These are phyloP conservation scores for Zaprionus obscuricornis DNA, from an alignment of 2,888 invertebrate genomes.

Conservation along the genomic window DNA sequence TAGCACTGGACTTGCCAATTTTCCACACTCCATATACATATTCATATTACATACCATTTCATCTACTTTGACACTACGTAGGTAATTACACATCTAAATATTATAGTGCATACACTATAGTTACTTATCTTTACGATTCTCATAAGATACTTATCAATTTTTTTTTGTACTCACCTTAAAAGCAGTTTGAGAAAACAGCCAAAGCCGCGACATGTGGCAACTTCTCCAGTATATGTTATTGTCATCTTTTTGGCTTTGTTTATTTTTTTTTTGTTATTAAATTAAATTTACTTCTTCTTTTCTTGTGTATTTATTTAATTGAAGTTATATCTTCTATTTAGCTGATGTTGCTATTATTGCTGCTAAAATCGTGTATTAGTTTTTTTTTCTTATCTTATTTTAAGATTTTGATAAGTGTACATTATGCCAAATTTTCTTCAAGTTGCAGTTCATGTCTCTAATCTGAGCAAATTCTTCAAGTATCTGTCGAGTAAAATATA, in stretches of 20 bases:
- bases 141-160: too few relatives aligned
- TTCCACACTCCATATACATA: slow-evolving; percentile 20
- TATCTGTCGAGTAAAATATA: too few relatives aligned
- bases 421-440: slow-evolving; percentile 36
- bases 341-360: slow-evolving; percentile 19
- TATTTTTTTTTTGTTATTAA: too few relatives aligned
- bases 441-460: too few relatives aligned
- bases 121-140: too few relatives aligned
- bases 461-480: too few relatives aligned
- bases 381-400: slow-evolving; percentile 35
- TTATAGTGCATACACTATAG: too few relatives aligned
- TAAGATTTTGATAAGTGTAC: slow-evolving; percentile 26
- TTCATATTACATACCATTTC: slow-evolving; percentile 12
- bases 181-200: slow-evolving; percentile 94
- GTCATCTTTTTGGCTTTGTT: too few relatives aligned
- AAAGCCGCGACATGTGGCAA: slow-evolving; percentile 93
- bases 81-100: neutral
- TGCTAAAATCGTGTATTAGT: slow-evolving; percentile 1
- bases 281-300: too few relatives aligned
- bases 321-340: slow-evolving; percentile 18
- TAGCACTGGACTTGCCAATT: slow-evolving; percentile 47
- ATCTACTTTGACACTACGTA: neutral
- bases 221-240: slow-evolving; percentile 93
- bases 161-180: slow-evolving; percentile 87
- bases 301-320: slow-evolving; percentile 10